Percentiles rank a stretch among this genome's conserved stretches.
These are phyloP conservation scores for Simalia tracyae DNA, from an alignment of 2,797 vertebrate genomes.

Conservation along the genomic window DNA sequence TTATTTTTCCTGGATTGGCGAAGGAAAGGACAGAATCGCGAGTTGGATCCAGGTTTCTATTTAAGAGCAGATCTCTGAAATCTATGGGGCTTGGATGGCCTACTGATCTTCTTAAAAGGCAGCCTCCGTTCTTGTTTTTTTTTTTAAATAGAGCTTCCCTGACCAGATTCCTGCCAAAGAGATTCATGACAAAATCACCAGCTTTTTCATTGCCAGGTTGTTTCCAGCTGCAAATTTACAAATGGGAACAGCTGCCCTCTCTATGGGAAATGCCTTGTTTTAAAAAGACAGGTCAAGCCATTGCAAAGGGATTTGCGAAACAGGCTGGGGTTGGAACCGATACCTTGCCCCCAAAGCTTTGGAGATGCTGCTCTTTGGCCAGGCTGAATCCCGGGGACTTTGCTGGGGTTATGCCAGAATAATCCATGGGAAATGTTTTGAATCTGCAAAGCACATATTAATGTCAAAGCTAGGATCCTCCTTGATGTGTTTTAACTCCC, in stretches of 20 bases:
- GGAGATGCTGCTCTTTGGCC: neutral
- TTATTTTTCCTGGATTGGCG: neutral
- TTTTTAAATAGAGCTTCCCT: neutral
- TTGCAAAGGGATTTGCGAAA: neutral
- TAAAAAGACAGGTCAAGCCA: neutral
- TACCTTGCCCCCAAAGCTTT: neutral
- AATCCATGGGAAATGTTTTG: neutral
- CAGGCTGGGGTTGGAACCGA: fast-evolving
- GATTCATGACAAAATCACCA: neutral
- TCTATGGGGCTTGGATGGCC: neutral
- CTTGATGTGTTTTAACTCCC: neutral
- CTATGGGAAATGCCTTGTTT: neutral
- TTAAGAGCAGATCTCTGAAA: neutral
- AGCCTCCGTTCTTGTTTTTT: neutral
- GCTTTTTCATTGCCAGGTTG: neutral
- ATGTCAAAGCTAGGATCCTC: neutral
- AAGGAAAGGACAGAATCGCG: neutral
- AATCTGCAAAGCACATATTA: neutral
- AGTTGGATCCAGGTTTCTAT: neutral
- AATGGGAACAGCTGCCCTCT: neutral
- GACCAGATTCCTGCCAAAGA: neutral
- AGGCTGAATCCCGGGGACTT: neutral
- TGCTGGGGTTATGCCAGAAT: neutral
- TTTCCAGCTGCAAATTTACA: neutral
- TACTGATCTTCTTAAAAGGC: neutral